A percentile compares a stretch with the other conserved stretches of the same genome.
phyloP scores from a whole-genome alignment of 2,888 invertebrate genomes.

The Julus scandinavius region DNA sequence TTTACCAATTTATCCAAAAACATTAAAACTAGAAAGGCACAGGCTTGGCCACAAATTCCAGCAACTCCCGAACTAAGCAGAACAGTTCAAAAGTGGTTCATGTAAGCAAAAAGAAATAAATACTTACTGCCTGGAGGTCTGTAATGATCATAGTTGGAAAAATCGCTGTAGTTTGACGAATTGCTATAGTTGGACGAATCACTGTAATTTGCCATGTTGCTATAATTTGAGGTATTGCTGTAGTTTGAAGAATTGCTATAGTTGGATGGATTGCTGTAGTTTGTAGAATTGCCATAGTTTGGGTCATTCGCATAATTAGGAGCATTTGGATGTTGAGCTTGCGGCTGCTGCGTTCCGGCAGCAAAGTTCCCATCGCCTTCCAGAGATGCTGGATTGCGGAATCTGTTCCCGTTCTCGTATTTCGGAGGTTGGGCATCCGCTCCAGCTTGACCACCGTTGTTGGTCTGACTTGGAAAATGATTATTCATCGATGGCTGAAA shows the following conservation, averaged over 20 bases:
- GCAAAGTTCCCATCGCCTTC: neutral
- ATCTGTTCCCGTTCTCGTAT: constrained; percentile 25
- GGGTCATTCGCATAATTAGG: constrained; percentile 48
- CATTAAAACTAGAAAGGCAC: too few species aligned
- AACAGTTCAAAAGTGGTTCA: too few species aligned
- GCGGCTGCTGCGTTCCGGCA: constrained; percentile 43
- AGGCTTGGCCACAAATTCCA: too few species aligned
- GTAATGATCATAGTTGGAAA: constrained; percentile 58
- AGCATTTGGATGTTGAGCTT: constrained; percentile 42
- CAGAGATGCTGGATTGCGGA: constrained; percentile 14
- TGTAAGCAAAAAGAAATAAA: neutral
- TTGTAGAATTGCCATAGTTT: constrained; percentile 49
- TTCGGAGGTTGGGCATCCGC: neutral
- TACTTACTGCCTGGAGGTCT: constrained; percentile 56
- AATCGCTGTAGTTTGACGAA: constrained; percentile 58
- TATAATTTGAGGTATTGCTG: constrained; percentile 58
- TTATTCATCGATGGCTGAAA: constrained; percentile 17
- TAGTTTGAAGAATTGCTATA: constrained; percentile 59
- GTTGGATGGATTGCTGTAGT: constrained; percentile 58
- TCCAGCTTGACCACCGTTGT: neutral
- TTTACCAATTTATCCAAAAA: too few species aligned
- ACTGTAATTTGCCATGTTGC: constrained; percentile 59
- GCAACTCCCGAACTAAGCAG: too few species aligned
- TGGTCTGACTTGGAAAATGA: neutral
- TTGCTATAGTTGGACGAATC: constrained; percentile 59